Percentiles rank a stretch among this genome's conserved stretches.
These are phyloP conservation scores for Pseudanteris insignis DNA, from an alignment of 2,888 invertebrate species.

Conservation along the genomic window DNA sequence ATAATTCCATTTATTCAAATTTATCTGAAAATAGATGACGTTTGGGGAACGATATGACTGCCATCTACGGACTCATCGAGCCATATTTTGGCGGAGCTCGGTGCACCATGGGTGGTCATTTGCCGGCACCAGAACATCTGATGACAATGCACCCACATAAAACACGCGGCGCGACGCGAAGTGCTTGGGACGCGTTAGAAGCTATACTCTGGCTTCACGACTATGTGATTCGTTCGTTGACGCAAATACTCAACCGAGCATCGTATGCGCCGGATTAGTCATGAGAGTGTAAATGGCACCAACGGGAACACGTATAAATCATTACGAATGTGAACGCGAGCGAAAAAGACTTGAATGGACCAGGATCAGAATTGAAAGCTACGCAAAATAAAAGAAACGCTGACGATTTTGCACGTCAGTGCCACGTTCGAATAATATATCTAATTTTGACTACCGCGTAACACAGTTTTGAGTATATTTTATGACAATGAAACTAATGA, in stretches of 20 bases:
- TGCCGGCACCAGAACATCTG: slow-evolving; percentile 47
- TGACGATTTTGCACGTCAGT: no score
- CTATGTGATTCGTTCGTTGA: slow-evolving; percentile 33
- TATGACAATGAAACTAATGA: no score
- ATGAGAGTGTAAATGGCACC: slow-evolving; percentile 56
- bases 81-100: slow-evolving; percentile 8
- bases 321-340: slow-evolving; percentile 33
- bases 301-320: slow-evolving; percentile 55
- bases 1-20: no score
- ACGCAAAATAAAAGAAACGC: slow-evolving; percentile 8
- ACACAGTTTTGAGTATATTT: no score
- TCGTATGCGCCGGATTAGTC: slow-evolving; percentile 51
- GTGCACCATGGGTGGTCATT: slow-evolving; percentile 48
- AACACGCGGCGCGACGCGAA: slow-evolving; percentile 48
- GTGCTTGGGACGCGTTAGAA: slow-evolving; percentile 45
- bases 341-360: slow-evolving; percentile 28
- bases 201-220: slow-evolving; percentile 1
- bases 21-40: no score
- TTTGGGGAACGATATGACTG: no score
- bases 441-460: no score
- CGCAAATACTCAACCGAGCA: slow-evolving; percentile 38
- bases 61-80: background rate
- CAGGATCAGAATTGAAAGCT: slow-evolving; percentile 19
- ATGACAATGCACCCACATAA: slow-evolving; percentile 54
- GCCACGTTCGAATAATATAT: no score